These are phyloP conservation scores for Huso huso DNA, from an alignment of 2,797 vertebrate genomes.

Conservation along the genomic window DNA sequence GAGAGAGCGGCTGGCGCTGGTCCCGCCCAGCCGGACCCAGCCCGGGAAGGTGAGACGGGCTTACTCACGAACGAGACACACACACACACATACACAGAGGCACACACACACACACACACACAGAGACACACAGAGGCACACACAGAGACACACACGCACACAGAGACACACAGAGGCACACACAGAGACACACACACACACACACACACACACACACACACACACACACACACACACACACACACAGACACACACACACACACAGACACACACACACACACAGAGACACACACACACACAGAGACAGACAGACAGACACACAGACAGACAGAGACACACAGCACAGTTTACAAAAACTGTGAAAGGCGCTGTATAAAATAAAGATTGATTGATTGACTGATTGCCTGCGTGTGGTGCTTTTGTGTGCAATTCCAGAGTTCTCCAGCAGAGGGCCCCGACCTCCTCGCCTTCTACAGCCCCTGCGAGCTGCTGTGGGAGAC, in stretches of 20 bases:
- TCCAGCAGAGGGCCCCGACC: slow-evolving; percentile 48
- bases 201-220: slow-evolving; percentile 7
- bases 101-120: slow-evolving; percentile 10
- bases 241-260: background rate
- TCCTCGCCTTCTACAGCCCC: slow-evolving; percentile 46
- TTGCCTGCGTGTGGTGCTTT: no score
- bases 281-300: background rate
- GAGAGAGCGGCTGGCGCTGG: slow-evolving; percentile 44
- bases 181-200: slow-evolving; percentile 4
- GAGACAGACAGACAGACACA: no score
- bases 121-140: background rate
- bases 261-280: background rate
- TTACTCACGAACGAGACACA: background rate
- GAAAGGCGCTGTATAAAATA: no score
- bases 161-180: background rate
- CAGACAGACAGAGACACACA: no score
- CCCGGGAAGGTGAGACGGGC: slow-evolving; percentile 22
- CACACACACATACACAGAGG: slow-evolving; percentile 9
- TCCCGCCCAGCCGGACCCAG: slow-evolving; percentile 11
- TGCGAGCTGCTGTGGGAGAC: slow-evolving; percentile 53
- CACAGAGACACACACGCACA: slow-evolving; percentile 2
- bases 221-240: background rate
- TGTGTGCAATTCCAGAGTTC: slow-evolving; percentile 7
- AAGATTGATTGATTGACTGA: no score
- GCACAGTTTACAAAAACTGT: no score